Evolutionary conservation across 2,888 invertebrate genomes (phyloP), one percentile per base, ranked within the genome.

Genomic region (Lasioglossum marginatum): DNA sequence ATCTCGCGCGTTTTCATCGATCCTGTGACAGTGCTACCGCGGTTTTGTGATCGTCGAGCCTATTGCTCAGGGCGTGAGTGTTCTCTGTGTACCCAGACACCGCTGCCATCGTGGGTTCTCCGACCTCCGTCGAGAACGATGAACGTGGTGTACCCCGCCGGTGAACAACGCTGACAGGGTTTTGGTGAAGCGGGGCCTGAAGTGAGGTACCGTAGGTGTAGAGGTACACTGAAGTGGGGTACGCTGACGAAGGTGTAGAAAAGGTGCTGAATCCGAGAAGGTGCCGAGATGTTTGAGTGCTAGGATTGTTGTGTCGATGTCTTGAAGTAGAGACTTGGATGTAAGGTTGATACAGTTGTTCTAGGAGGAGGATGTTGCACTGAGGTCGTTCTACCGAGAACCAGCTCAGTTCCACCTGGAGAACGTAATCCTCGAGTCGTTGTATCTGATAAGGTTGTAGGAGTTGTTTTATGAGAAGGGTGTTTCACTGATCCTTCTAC

Each of bases 21-120:
- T 66, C 34, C 31, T 23, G 90, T 88, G 90, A 87, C 82, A 88
- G 86, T 83, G 83, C 34, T 72, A 45, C 40, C 83, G 83, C 77
- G 74, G 70, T 52, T 52, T 68, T 74, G 85, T 85, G 84, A 52
- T 57, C 52, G 71, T 2, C 27, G 27, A 60, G 27, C 27, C 27
- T 60, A 60, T 27, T 60, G n/a, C 23, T 34, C 1, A 37, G 66
- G n/a, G 23, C 34, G 37, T 2, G 68, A 60, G 82, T 81, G 40
- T 57, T 71, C 70, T 76, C 82, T 81, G 83, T 60, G 71, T 68
- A 16, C n/a, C 31, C 16, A 63, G 60, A 63, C 60, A 27, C 27
- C 27, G 60, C n/a, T n/a, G 57, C n/a, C 27, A 60, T 27, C 5
- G 60, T 4, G 5, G 60, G 60, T 60, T 60, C 57, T 57, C 57